A percentile compares a stretch with the other conserved stretches of the same genome.
Conservation (phyloP, 2,797 vertebrate species). For the Distichodus sexfasciatus region DNA sequence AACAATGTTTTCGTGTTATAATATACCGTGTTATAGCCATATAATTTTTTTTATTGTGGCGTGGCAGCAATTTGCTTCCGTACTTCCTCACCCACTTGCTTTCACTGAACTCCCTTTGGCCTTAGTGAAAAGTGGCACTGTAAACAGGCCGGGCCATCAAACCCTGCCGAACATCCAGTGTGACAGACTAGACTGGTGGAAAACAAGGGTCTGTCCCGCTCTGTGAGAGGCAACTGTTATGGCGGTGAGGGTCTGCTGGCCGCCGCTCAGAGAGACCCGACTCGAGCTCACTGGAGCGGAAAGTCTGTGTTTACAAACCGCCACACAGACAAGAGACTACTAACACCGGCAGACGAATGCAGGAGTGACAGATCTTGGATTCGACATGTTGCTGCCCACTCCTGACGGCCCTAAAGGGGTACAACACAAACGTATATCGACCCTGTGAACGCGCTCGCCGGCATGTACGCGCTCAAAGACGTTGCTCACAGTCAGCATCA, state of each 20-base stretch:
- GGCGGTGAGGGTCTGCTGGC: not conserved
- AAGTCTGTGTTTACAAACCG: constrained; percentile 37
- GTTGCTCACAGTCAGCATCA: constrained; percentile 8
- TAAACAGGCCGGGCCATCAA: constrained; percentile 39
- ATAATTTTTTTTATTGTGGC: no score
- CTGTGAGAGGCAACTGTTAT: constrained; percentile 10
- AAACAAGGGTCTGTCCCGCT: constrained; percentile 3
- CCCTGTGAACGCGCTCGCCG: not conserved
- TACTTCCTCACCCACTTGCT: no score
- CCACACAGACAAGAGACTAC: constrained; percentile 15
- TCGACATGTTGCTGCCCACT: constrained; percentile 8
- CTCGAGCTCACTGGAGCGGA: constrained; percentile 35
- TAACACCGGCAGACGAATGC: constrained; percentile 9
- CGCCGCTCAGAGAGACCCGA: constrained; percentile 21
- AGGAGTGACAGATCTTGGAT: constrained; percentile 4
- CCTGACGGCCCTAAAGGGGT: not conserved
- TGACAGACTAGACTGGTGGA: constrained; percentile 27
- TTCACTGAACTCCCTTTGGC: not conserved
- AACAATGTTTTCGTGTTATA: no score
- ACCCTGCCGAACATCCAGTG: constrained; percentile 18
- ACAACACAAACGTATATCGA: constrained; percentile 1
- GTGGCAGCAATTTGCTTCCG: no score
- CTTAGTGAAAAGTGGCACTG: not conserved
- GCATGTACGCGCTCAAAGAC: not conserved
- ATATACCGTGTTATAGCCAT: no score